These are phyloP conservation scores for Allophyes oxyacanthae DNA, from an alignment of 2,888 invertebrate species.

Conservation along the genomic window DNA sequence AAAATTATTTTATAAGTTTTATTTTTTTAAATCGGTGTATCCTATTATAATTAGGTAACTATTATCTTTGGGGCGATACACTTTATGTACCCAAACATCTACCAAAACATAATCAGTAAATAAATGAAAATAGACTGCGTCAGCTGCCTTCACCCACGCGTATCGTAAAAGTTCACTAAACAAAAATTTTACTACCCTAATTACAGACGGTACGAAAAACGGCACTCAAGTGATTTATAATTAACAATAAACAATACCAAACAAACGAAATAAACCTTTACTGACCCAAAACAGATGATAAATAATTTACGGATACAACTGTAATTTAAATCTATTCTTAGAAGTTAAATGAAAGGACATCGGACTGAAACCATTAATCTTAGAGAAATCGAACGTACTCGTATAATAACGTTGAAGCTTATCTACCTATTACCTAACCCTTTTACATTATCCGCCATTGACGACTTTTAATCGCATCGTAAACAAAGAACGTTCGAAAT, in stretches of 20 bases:
- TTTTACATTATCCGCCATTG: slow-evolving; percentile 2
- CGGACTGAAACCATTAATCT: slow-evolving; percentile 8
- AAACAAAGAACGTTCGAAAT: slow-evolving; percentile 5
- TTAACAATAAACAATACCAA: slow-evolving; percentile 24
- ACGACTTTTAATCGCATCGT: slow-evolving; percentile 1
- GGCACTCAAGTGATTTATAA: slow-evolving; percentile 6
- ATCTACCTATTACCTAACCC: background rate
- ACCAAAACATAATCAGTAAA: too few relatives aligned
- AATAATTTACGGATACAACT: slow-evolving; percentile 22
- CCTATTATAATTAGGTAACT: too few relatives aligned
- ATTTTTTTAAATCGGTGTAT: too few relatives aligned
- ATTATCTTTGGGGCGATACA: too few relatives aligned
- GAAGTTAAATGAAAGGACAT: slow-evolving; percentile 27
- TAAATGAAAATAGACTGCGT: too few relatives aligned
- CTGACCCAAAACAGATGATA: slow-evolving; percentile 20
- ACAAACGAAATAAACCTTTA: slow-evolving; percentile 15
- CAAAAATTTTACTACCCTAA: slow-evolving; percentile 2
- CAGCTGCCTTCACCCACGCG: too few relatives aligned
- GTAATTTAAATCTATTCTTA: slow-evolving; percentile 42
- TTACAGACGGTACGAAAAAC: slow-evolving; percentile 1
- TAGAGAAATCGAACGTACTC: background rate
- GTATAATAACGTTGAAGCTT: background rate
- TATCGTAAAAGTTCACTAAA: slow-evolving; percentile 10
- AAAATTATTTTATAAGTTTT: too few relatives aligned
- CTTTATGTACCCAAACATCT: too few relatives aligned